Conservation (phyloP, 2,797 vertebrate species). For the Chaetodon trifasciatus region DNA sequence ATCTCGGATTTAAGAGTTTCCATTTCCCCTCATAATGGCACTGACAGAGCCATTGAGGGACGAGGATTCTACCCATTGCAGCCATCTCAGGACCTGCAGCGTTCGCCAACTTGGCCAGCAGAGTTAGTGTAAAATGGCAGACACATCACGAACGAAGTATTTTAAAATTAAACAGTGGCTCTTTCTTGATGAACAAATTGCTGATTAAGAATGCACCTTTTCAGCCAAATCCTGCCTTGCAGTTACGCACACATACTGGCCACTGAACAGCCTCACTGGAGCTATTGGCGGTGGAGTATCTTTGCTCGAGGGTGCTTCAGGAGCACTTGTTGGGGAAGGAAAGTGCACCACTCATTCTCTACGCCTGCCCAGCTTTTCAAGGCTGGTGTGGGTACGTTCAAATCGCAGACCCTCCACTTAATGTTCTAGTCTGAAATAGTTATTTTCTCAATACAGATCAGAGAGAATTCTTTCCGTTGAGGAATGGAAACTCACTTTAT, state of each 20-base stretch:
- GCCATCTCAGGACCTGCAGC: slow-evolving; percentile 37
- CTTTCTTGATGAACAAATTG: slow-evolving; percentile 12
- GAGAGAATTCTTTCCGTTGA: not conserved
- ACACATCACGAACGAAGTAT: slow-evolving; percentile 22
- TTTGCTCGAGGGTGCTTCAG: slow-evolving; percentile 49
- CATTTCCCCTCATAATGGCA: slow-evolving; percentile 71
- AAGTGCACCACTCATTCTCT: slow-evolving; percentile 23
- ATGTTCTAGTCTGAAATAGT: not conserved
- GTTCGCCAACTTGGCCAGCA: slow-evolving; percentile 41
- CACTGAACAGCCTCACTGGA: slow-evolving; percentile 11
- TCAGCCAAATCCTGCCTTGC: slow-evolving; percentile 5
- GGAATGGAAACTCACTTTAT: slow-evolving; percentile 10
- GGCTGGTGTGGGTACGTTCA: slow-evolving; percentile 46
- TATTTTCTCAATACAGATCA: slow-evolving; percentile 3
- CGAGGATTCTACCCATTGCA: slow-evolving; percentile 54
- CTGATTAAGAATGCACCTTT: slow-evolving; percentile 21
- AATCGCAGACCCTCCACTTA: slow-evolving; percentile 16
- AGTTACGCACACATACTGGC: not conserved
- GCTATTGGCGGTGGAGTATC: slow-evolving; percentile 27
- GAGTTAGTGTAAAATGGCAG: slow-evolving; percentile 35
- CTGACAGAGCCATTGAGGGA: slow-evolving; percentile 54
- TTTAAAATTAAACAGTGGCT: not conserved
- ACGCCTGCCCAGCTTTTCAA: not conserved
- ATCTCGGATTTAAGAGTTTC: slow-evolving; percentile 72
- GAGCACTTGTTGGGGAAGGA: slow-evolving; percentile 21